Evolutionary conservation across 2,888 invertebrate genomes (phyloP).

Genomic region (Limenitis arthemis): DNA sequence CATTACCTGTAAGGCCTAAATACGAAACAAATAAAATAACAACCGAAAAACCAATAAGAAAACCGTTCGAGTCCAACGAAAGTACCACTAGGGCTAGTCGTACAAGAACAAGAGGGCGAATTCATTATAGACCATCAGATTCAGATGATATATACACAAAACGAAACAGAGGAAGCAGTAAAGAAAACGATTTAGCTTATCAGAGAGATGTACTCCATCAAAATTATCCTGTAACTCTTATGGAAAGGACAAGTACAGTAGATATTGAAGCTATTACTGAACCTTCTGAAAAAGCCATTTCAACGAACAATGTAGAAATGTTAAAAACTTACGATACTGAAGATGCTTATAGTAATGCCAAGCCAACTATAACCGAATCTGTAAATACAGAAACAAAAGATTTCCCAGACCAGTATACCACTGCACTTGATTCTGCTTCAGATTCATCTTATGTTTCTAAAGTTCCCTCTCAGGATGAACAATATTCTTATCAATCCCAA

Average conservation of each 20-base stretch:
- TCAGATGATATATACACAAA: conserved; percentile 48
- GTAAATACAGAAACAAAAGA: conserved; percentile 38
- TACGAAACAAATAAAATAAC: conserved; percentile 59
- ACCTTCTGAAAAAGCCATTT: conserved; percentile 39
- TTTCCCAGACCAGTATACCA: conserved; percentile 31
- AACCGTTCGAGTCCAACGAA: conserved; percentile 42
- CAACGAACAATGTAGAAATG: conserved; percentile 36
- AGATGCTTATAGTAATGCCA: conserved; percentile 60
- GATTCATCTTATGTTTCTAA: conserved; percentile 42
- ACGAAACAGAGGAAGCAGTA: conserved; percentile 37
- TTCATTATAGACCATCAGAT: conserved; percentile 63
- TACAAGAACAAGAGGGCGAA: conserved; percentile 62
- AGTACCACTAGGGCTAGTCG: conserved; percentile 49
- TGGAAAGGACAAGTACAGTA: conserved; percentile 61
- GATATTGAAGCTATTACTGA: conserved; percentile 64
- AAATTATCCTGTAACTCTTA: conserved; percentile 73
- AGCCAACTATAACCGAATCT: conserved; percentile 45
- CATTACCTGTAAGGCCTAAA: conserved; percentile 45
- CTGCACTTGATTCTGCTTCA: conserved; percentile 37
- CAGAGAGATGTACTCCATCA: conserved; percentile 76
- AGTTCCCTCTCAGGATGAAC: conserved; percentile 38
- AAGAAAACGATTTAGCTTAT: conserved; percentile 68
- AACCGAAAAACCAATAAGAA: conserved; percentile 46
- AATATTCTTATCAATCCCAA: conserved; percentile 40
- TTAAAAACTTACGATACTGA: conserved; percentile 47